phyloP scores from a whole-genome alignment of 2,113 vertebrate genomes.

The Drymodes brunneopygia region DNA sequence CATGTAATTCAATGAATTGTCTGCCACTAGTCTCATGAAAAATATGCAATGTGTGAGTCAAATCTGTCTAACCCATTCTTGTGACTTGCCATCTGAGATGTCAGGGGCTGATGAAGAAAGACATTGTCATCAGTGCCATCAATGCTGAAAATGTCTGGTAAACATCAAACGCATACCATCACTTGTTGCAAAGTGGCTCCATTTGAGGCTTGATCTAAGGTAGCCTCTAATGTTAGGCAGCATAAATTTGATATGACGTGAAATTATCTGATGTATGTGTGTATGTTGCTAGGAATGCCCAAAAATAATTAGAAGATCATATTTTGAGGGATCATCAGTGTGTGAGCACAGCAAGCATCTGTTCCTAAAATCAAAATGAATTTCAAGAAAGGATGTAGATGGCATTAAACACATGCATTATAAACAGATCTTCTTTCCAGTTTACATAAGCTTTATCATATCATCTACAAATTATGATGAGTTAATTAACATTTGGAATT shows the following conservation, averaged over 20 bases:
- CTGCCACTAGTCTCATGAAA: neutral
- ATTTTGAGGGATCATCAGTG: neutral
- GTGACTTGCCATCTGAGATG: neutral
- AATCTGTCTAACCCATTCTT: neutral
- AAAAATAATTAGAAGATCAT: neutral
- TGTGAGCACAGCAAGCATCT: neutral
- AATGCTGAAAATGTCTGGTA: neutral
- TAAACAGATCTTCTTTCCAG: neutral
- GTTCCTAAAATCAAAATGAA: neutral
- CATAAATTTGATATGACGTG: neutral
- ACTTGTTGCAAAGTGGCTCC: neutral
- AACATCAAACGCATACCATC: neutral
- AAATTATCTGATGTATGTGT: neutral
- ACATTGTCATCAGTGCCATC: neutral
- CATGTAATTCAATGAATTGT: neutral
- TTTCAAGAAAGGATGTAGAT: neutral
- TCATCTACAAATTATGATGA: neutral
- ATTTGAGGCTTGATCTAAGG: neutral
- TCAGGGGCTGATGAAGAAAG: neutral
- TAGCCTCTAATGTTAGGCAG: neutral
- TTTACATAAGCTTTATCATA: neutral
- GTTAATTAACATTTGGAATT: neutral
- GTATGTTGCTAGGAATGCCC: neutral
- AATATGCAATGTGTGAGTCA: neutral
- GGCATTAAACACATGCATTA: neutral